Percentiles rank a stretch among this genome's conserved stretches.
Evolutionary conservation across 2,888 invertebrate species (phyloP).

Genomic region (Oegoconia quadripuncta): DNA sequence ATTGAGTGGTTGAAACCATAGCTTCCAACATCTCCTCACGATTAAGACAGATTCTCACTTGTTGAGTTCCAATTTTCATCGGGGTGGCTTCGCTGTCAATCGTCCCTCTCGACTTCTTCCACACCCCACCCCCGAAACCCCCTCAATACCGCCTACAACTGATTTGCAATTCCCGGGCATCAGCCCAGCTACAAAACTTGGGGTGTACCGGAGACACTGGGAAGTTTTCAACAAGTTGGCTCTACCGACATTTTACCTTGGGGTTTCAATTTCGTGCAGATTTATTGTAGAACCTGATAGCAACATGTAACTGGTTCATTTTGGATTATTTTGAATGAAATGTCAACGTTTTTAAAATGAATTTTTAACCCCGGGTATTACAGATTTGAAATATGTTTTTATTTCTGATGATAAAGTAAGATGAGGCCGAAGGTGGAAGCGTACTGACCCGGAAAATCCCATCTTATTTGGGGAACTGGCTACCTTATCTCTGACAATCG

Average conservation of each 20-base stretch:
- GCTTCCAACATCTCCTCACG: constrained; percentile 2
- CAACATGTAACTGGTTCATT: no score
- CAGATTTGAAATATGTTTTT: no score
- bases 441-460: no score
- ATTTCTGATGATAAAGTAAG: no score
- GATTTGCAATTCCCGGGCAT: constrained; percentile 50
- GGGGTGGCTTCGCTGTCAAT: constrained; percentile 17
- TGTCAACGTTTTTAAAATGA: no score
- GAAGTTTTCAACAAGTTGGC: constrained; percentile 5
- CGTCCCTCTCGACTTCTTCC: constrained; percentile 12
- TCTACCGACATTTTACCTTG: background rate
- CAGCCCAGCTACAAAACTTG: constrained; percentile 16
- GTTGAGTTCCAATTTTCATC: constrained; percentile 48
- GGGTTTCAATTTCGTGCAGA: constrained; percentile 1
- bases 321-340: no score
- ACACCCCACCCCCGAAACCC: constrained; percentile 11
- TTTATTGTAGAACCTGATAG: no score
- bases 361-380: no score
- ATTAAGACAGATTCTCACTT: constrained; percentile 40
- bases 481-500: no score
- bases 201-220: constrained; percentile 1
- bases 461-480: no score
- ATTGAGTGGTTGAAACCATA: no score
- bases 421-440: no score
- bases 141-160: constrained; percentile 28